Evolutionary conservation across 2,888 invertebrate genomes (phyloP).

Genomic region (Scrobipalpa atriplicella): DNA sequence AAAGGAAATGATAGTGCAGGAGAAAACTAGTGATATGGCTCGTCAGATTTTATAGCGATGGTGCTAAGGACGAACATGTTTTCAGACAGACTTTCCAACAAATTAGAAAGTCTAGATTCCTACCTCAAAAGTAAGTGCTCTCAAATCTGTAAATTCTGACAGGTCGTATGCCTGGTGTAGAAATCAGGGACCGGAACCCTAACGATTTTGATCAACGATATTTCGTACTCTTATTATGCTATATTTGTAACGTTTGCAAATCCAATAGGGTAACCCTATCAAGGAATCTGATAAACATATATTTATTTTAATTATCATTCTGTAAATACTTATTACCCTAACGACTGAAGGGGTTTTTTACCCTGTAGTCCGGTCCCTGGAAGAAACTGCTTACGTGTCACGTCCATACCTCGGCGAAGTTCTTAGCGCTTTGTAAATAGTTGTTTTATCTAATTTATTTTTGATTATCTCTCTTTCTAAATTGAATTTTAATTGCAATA

Average conservation of each 20-base stretch:
- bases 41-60: neutral
- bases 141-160: neutral
- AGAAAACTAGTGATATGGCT: neutral
- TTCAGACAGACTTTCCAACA: neutral
- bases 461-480: slow-evolving; percentile 42
- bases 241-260: no score
- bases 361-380: no score
- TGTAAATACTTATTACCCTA: no score
- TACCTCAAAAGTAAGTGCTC: neutral
- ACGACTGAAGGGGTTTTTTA: no score
- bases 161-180: neutral
- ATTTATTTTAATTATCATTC: no score
- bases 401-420: slow-evolving; percentile 47
- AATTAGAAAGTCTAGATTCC: neutral
- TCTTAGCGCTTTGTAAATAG: slow-evolving; percentile 60
- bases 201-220: no score
- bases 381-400: slow-evolving; percentile 42
- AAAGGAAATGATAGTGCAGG: slow-evolving; percentile 30
- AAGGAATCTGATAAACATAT: no score
- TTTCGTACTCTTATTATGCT: no score
- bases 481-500: slow-evolving; percentile 30
- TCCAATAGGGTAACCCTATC: no score
- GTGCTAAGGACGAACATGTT: neutral
- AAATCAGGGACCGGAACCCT: no score
- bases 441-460: slow-evolving; percentile 56